Evolutionary conservation across 2,113 vertebrate species (phyloP).

Genomic region (Octodon degus): DNA sequence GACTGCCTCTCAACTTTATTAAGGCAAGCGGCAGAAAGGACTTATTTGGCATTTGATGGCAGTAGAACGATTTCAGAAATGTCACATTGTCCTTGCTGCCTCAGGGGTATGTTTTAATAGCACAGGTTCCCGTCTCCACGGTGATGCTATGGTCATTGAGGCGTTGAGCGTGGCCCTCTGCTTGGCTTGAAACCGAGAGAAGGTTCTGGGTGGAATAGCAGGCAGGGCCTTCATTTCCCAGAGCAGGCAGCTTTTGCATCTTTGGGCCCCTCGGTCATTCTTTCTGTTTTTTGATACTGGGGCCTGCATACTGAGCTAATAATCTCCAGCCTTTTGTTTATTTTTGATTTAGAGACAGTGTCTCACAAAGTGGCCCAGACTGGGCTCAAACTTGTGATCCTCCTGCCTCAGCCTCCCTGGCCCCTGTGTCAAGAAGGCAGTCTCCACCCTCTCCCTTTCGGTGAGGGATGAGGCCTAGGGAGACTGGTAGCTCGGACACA

Average conservation of each 20-base stretch:
- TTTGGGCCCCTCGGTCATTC: background rate
- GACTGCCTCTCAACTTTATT: conserved; percentile 67
- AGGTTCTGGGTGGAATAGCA: background rate
- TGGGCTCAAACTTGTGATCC: background rate
- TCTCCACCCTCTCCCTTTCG: background rate
- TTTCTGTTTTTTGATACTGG: background rate
- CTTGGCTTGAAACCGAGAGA: background rate
- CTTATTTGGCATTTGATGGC: conserved; percentile 79
- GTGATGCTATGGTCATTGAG: background rate
- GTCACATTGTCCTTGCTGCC: conserved; percentile 77
- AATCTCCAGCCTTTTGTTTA: background rate
- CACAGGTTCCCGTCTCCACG: conserved; percentile 56
- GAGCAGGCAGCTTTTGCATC: background rate
- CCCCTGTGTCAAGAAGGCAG: background rate
- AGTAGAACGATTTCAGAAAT: conserved; percentile 77
- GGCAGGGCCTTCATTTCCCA: background rate
- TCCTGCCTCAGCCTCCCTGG: background rate
- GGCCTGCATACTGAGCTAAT: background rate
- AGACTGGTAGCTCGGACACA: background rate
- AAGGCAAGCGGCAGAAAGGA: conserved; percentile 67
- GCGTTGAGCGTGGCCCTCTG: background rate
- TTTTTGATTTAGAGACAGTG: background rate
- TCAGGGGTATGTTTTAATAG: conserved; percentile 81
- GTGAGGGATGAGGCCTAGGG: background rate
- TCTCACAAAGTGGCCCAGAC: background rate